Percentiles rank a stretch among this genome's conserved stretches.
Conservation (phyloP, 2,797 vertebrate genomes). For the Crypturellus tataupa region DNA sequence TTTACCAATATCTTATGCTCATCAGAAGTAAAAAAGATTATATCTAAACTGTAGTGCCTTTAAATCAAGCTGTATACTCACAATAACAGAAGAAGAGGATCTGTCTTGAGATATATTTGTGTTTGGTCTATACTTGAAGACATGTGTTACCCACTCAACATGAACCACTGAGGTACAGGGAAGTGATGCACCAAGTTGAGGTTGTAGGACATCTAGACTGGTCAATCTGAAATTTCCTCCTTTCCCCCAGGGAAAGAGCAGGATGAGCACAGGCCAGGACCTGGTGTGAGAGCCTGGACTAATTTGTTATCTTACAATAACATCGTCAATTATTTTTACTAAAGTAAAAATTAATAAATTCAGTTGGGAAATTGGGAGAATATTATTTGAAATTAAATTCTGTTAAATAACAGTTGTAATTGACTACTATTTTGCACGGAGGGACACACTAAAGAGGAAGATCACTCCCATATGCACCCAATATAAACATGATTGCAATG, state of each 20-base stretch:
- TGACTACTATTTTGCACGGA: neutral
- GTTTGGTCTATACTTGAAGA: neutral
- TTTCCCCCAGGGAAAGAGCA: neutral
- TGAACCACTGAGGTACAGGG: rapidly evolving
- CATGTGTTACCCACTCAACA: rapidly evolving
- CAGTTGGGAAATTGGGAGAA: neutral
- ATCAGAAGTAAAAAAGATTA: neutral
- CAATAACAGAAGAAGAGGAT: neutral
- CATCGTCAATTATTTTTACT: neutral
- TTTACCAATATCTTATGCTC: neutral
- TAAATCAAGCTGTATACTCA: neutral
- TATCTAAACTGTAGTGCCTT: neutral
- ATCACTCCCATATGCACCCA: neutral
- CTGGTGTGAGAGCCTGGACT: no score
- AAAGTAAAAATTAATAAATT: neutral
- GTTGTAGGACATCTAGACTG: neutral
- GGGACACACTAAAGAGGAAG: neutral
- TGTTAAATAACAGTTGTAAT: neutral
- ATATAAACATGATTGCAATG: neutral
- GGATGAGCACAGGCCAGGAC: no score
- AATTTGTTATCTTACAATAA: neutral
- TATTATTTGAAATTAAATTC: neutral
- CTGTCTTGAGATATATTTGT: neutral
- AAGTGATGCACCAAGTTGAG: neutral
- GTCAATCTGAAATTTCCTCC: neutral